These are phyloP conservation scores for Lathamus discolor DNA, from an alignment of 2,113 vertebrate species.

Conservation along the genomic window DNA sequence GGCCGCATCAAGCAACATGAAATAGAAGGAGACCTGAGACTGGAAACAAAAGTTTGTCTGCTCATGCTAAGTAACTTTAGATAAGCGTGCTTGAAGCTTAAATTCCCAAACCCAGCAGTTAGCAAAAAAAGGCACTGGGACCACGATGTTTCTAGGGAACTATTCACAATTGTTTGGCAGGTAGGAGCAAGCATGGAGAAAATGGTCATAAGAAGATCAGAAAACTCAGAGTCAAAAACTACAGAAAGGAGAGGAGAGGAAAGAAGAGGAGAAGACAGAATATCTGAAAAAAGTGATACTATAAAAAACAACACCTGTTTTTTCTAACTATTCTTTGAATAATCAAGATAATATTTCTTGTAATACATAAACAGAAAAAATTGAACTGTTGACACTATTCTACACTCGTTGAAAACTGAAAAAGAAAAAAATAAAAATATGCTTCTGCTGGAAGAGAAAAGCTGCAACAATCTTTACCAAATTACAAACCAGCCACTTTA, in stretches of 20 bases:
- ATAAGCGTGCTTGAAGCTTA: not conserved
- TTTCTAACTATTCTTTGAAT: not conserved
- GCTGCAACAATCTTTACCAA: not conserved
- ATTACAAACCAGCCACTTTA: not conserved
- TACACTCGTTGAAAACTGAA: not conserved
- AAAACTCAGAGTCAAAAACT: not conserved
- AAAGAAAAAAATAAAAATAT: not conserved
- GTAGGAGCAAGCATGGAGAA: not conserved
- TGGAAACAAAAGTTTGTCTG: not conserved
- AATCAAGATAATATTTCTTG: not conserved
- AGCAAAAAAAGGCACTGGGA: not conserved
- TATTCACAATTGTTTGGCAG: not conserved
- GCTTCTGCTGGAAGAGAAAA: not conserved
- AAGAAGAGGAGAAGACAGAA: not conserved
- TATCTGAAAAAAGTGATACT: not conserved
- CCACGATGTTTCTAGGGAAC: not conserved
- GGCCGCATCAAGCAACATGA: not conserved
- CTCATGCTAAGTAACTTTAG: not conserved
- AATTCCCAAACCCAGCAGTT: not conserved
- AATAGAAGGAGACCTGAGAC: not conserved
- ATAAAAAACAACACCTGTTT: not conserved
- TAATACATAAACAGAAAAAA: not conserved
- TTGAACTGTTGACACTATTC: fast-evolving
- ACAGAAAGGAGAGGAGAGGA: not conserved
- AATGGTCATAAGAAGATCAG: not conserved